Evolutionary conservation across 2,888 invertebrate species (phyloP).

Genomic region (Dolichopus griseipennis): DNA sequence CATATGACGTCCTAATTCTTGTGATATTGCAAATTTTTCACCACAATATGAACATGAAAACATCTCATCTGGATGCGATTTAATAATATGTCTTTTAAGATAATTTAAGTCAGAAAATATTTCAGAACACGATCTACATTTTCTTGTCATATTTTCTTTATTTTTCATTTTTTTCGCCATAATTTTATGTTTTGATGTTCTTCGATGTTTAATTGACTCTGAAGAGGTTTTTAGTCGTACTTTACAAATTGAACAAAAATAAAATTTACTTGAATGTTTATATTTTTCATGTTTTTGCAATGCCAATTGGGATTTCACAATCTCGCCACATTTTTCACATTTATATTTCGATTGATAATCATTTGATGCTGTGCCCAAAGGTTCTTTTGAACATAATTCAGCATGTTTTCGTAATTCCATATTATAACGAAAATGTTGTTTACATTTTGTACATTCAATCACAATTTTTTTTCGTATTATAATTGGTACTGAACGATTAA

Average conservation of each 20-base stretch:
- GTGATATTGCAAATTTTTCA: constrained; percentile 56
- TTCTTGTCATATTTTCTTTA: constrained; percentile 43
- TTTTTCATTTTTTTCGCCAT: constrained; percentile 46
- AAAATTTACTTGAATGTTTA: constrained; percentile 52
- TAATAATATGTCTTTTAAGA: constrained; percentile 47
- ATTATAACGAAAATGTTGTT: constrained; percentile 62
- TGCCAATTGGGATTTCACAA: constrained; percentile 53
- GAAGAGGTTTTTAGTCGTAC: constrained; percentile 52
- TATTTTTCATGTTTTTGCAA: constrained; percentile 59
- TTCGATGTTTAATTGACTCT: constrained; percentile 59
- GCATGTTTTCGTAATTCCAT: constrained; percentile 60
- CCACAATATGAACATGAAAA: constrained; percentile 68
- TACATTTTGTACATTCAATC: constrained; percentile 59
- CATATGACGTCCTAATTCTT: constrained; percentile 67
- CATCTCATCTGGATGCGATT: constrained; percentile 53
- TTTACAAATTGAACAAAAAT: constrained; percentile 60
- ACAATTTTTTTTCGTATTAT: constrained; percentile 59
- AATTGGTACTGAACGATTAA: constrained; percentile 73
- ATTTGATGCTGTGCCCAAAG: constrained; percentile 51
- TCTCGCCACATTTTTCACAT: constrained; percentile 53
- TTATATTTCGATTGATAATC: constrained; percentile 55
- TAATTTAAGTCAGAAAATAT: constrained; percentile 21
- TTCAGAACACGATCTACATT: constrained; percentile 54
- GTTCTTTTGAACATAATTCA: constrained; percentile 44
- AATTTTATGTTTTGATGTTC: constrained; percentile 55